Base-by-base conservation (phyloP, 2,888 invertebrate species). In the Lissocephala sabroskyi region DNA sequence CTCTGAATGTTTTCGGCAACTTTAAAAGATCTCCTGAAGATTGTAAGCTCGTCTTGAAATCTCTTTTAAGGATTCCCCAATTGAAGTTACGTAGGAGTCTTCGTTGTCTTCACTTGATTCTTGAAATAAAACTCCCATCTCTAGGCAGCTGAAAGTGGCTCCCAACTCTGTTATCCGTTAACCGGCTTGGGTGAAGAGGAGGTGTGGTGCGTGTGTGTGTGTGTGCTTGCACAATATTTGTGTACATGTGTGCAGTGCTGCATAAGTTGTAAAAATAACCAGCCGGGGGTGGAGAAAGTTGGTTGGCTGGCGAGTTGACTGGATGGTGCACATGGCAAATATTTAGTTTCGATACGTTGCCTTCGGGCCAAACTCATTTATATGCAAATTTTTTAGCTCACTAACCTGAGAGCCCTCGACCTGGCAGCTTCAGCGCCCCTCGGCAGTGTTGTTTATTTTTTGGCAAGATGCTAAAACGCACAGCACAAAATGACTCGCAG, bases 191-290 rank as follows among this genome's bases (percentile, higher is more conserved):
- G n/a, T n/a, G n/a, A n/a, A n/a, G n/a, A n/a, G n/a, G n/a, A n/a
- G n/a, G n/a, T n/a, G 36, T 17, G 13, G 32, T 36, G 39, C n/a
- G 45, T 46, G 41, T 35, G 41, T 13, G 11, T 41, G 30, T 47
- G 29, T 49, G 36, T 47, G 49, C 35, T 64, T 48, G 17, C 52
- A 61, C 41, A 76, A 68, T 73, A 56, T 68, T 76, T 67, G 77
- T 59, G 52, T 54, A 73, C 68, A 73, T 59, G 76, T 73, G 74
- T 73, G 68, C 77, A 76, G 49, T 70, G 77, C 68, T 76, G 74
- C 77, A 70, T 76, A 76, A 76, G 77, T 73, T 76, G 65, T 73
- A 70, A 76, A 73, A 70, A 70, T 76, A 76, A 67, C 53, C 65
- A 64, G 71, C 46, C 51, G 49, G 52, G n/a, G 56, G 29, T 37